Evolutionary conservation across 2,113 vertebrate species (phyloP).

Genomic region (Ivindomyrus marchei): DNA sequence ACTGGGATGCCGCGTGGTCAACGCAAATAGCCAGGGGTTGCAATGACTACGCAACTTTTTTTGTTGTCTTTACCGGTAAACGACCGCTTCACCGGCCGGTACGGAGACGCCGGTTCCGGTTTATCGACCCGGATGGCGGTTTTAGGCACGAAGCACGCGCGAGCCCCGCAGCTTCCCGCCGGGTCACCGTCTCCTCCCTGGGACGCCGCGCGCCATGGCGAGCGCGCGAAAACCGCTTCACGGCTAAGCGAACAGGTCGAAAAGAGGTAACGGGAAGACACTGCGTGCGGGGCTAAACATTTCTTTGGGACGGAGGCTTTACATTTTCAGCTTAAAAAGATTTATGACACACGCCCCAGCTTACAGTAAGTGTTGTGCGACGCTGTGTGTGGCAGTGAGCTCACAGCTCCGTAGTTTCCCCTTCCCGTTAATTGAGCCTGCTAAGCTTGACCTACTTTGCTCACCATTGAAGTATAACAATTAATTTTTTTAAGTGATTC

Average conservation of each 20-base stretch:
- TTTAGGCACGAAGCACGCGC: not conserved
- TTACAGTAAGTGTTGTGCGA: constrained; percentile 3
- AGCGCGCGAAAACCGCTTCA: not conserved
- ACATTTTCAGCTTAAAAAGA: not conserved
- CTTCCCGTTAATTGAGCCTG: constrained; percentile 49
- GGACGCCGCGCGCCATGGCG: no score
- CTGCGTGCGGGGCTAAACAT: not conserved
- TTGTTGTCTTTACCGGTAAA: not conserved
- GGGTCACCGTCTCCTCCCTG: not conserved
- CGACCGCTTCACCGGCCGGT: not conserved
- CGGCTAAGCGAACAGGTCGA: not conserved
- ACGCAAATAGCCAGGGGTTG: not conserved
- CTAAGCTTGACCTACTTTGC: constrained; percentile 57
- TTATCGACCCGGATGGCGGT: not conserved
- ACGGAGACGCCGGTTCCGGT: not conserved
- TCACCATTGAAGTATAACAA: constrained; percentile 53
- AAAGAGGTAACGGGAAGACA: not conserved
- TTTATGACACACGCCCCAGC: constrained; percentile 26
- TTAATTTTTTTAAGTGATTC: constrained; percentile 43
- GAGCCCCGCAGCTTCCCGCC: not conserved
- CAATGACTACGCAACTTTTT: not conserved
- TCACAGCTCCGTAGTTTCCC: not conserved
- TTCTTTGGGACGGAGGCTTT: not conserved
- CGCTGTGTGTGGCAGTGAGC: not conserved
- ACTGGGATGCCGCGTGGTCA: not conserved